Base-by-base conservation (phyloP, 2,797 vertebrate species). In the Psittacula echo region DNA sequence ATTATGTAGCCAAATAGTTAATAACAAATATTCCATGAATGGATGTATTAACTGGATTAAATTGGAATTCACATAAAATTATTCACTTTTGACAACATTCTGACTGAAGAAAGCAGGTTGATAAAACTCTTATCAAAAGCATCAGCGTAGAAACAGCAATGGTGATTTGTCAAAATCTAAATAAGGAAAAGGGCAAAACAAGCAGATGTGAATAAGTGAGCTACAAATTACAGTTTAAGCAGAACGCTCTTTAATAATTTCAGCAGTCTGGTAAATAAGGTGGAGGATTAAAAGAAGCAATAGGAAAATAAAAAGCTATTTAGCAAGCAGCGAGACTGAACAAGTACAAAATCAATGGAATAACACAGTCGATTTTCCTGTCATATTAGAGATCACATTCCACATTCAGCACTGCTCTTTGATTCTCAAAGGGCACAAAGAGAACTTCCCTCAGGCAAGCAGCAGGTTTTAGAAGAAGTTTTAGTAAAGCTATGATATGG, bases 231-330 rank as follows among this genome's bases (percentile, higher is more conserved):
- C 72, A 71, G 48, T 68, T 89, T 70, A 91, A 88, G 41, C 22
- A 79, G 64, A 94, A 96, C 9, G 18, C 21, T 79, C 76, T 87
- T 64, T 87, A 97, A 94, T 96, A 94, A 96, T 41, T 92, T 79
- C 94, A 89, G 32, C 26, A 86, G 42, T 41, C 87, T 85, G 70
- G 61, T 82, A 89, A 89, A 91, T 87, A 85, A 94, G 85, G 74
- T 94, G 42, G 41, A 93, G 39, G 29, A 94, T 91, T 94, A 85
- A 89, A 80, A 96, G 86, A 90, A 72, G 83, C 67, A 81, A 89
- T 15, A 87, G n/a, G 76, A 93, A 93, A 94, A 71, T 41, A 93
- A 89, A 97, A 92, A 92, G 51, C 56, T 62, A 70, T 92, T 96
- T 93, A 88, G 82, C 72, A 80, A 96, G 90, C 48, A 66, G 44